Conservation (phyloP, 1,140 invertebrate genomes). For the Camponotus floridanus region DNA sequence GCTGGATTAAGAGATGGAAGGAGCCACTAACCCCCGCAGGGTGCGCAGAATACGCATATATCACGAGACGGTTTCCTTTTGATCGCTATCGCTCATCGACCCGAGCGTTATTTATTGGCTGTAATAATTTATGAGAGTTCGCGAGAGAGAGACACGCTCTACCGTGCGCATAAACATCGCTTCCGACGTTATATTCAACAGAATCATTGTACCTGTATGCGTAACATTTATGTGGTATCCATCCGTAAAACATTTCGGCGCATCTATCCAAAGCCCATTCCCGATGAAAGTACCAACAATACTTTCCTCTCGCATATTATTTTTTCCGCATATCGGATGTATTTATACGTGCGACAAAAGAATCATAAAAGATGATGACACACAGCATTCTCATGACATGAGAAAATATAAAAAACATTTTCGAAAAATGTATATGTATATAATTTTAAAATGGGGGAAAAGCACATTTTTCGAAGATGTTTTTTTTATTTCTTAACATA, state of each 20-base stretch:
- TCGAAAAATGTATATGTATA: not conserved
- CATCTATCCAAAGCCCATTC: not conserved
- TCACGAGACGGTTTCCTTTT: constrained; percentile 59
- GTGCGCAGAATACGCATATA: constrained; percentile 57
- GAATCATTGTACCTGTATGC: constrained; percentile 22
- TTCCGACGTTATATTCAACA: constrained; percentile 45
- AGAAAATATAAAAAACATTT: constrained; percentile 12
- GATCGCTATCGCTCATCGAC: constrained; percentile 66
- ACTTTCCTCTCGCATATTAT: not conserved
- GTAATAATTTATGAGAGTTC: constrained; percentile 60
- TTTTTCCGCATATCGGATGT: constrained; percentile 8
- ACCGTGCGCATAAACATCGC: constrained; percentile 46
- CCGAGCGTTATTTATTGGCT: constrained; percentile 59
- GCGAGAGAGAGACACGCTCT: constrained; percentile 24
- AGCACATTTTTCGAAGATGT: not conserved
- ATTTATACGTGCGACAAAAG: constrained; percentile 12
- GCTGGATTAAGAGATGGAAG: constrained; percentile 58
- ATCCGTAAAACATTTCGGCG: constrained; percentile 15
- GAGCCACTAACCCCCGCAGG: constrained; percentile 46
- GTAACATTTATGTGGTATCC: constrained; percentile 6
- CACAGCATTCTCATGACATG: not conserved
- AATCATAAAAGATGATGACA: constrained; percentile 12
- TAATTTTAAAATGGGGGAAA: not conserved
- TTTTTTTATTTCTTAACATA: not conserved
- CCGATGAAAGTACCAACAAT: constrained; percentile 29